phyloP scores from a whole-genome alignment of 2,888 invertebrate genomes.

The Yponomeuta sedellus region DNA sequence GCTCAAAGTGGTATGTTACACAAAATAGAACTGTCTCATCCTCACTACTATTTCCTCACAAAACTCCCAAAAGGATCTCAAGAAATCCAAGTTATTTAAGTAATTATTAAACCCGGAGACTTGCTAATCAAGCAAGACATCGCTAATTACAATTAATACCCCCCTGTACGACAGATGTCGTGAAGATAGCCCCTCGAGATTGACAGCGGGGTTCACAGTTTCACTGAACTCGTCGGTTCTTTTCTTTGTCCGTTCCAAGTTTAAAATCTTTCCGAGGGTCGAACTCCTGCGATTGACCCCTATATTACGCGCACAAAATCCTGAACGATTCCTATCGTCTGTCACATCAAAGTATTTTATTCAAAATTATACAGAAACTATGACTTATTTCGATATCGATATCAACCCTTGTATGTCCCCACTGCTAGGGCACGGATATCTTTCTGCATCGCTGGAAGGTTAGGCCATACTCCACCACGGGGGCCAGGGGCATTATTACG shows the following conservation, averaged over 20 bases:
- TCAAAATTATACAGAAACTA: no score
- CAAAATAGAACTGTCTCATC: neutral
- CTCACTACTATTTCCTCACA: neutral
- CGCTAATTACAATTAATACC: conserved; percentile 46
- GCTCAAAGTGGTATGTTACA: no score
- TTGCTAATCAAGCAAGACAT: conserved; percentile 45
- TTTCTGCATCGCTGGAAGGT: no score
- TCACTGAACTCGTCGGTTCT: conserved; percentile 9
- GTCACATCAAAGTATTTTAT: no score
- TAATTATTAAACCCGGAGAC: conserved; percentile 52
- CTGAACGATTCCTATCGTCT: no score
- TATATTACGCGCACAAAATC: no score
- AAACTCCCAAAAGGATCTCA: conserved; percentile 9
- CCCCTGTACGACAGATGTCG: conserved; percentile 24
- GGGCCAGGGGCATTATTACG: no score
- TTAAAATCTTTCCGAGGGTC: conserved; percentile 10
- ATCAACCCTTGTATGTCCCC: no score
- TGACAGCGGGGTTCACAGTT: conserved; percentile 13
- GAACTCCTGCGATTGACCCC: conserved; percentile 21
- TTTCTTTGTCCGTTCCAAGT: conserved; percentile 17
- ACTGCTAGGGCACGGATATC: no score
- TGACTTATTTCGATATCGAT: no score
- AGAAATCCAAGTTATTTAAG: conserved; percentile 36
- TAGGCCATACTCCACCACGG: no score
- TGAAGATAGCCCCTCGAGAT: conserved; percentile 22